Conservation (phyloP, 1,140 invertebrate genomes). For the Aphis craccivora region DNA sequence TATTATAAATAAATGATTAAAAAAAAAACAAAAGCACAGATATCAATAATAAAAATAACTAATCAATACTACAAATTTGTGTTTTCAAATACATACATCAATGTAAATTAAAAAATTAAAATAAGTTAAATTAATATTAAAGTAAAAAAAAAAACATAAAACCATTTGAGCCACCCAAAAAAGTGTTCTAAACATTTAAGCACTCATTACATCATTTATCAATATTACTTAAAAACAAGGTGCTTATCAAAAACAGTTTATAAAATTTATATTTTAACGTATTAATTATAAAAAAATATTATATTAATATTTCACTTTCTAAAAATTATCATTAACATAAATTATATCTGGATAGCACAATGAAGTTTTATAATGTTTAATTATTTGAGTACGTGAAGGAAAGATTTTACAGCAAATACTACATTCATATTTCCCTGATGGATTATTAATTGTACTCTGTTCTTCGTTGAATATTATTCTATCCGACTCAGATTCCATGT, state of each 20-base stretch:
- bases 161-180: background rate
- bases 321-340: background rate
- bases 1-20: background rate
- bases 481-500: background rate
- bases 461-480: background rate
- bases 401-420: background rate
- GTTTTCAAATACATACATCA: background rate
- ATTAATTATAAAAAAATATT: background rate
- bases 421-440: background rate
- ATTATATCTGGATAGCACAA: background rate
- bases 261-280: background rate
- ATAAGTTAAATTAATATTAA: background rate
- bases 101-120: background rate
- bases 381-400: background rate
- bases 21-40: background rate
- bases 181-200: background rate
- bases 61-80: background rate
- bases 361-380: background rate
- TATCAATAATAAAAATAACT: background rate
- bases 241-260: background rate
- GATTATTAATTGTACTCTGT: background rate
- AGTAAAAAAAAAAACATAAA: background rate
- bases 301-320: background rate
- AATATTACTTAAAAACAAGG: background rate
- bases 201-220: background rate